Evolutionary conservation across 2,888 invertebrate genomes (phyloP).

Genomic region (Rutpela maculata): DNA sequence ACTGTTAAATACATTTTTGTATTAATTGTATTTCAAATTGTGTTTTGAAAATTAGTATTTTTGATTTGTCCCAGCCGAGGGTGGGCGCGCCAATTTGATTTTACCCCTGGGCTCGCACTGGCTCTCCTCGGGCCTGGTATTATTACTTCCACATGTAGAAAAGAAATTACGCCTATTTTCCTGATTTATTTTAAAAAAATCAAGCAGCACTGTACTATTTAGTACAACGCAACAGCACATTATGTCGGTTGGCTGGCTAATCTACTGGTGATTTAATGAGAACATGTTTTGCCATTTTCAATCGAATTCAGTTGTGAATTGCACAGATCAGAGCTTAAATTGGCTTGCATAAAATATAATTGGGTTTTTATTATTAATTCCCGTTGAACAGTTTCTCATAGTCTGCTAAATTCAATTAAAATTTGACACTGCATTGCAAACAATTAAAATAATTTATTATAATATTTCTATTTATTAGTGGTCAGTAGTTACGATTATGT

Average conservation of each 20-base stretch:
- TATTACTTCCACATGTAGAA: too few species aligned
- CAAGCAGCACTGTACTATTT: not conserved
- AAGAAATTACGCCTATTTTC: not conserved
- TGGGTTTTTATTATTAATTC: constrained; percentile 43
- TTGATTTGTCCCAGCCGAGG: too few species aligned
- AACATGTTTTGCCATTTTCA: constrained; percentile 35
- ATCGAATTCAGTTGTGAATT: constrained; percentile 27
- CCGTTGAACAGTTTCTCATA: constrained; percentile 22
- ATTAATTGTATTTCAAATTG: too few species aligned
- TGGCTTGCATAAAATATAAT: constrained; percentile 42
- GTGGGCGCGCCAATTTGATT: too few species aligned
- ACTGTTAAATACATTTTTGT: too few species aligned
- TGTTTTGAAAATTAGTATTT: too few species aligned
- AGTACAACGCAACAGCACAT: constrained; percentile 26
- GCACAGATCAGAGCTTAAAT: constrained; percentile 35
- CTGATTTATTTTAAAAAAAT: constrained; percentile 9
- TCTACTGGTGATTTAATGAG: constrained; percentile 38
- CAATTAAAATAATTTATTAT: constrained; percentile 30
- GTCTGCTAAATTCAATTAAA: constrained; percentile 33
- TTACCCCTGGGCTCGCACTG: too few species aligned
- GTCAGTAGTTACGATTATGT: not conserved
- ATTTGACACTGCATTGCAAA: constrained; percentile 22
- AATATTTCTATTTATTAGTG: constrained; percentile 21
- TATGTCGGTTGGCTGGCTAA: constrained; percentile 28
- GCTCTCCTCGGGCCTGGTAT: too few species aligned